Base-by-base conservation (phyloP, 2,888 invertebrate species). In the Cactoblastis cactorum region DNA sequence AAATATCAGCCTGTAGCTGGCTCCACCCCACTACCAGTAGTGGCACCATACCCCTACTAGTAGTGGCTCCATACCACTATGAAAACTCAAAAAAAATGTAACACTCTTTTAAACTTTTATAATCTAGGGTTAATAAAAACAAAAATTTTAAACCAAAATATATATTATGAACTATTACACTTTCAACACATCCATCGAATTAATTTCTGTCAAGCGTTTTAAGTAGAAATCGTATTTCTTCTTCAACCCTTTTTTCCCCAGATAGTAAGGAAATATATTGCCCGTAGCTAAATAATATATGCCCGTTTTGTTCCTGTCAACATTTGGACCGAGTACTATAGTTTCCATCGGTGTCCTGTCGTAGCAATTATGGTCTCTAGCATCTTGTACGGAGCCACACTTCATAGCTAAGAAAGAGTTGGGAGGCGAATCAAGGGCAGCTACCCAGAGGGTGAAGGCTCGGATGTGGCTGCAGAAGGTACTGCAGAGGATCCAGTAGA, bases 251-350 rank as follows among this genome's bases (percentile, higher is more conserved):
- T 63, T 62, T 37, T 61, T 49, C 0, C 70, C 74, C 41, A 77
- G 53, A 56, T 56, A 69, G 51, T 65, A 79, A 0, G 77, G 78
- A 45, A 61, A 71, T 1, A 15, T 45, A 22, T 64, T 53, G 2
- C 33, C 50, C 0, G 73, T 71, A 0, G 66, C 52, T 4, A 77
- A 50, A 45, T 67, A 72, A 50, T 64, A 77, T 33, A 77, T 68
- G 0, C 76, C 77, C n/a, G 53, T 53, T 5, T 54, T 66, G 24
- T 12, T 65, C 11, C 46, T 66, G 52, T 76, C 62, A 0, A 57
- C 63, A 0, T 69, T 63, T 1, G 62, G 46, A 0, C 69, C 71
- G 28, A 71, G 34, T 1, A 64, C 12, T 19, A 67, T 74, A 0
- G 66, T 70, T 0, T 62, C 58, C 9, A 51, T 9, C 0, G 69